Conservation (phyloP, 1,140 invertebrate genomes). For the Drosophila oshimai region DNA sequence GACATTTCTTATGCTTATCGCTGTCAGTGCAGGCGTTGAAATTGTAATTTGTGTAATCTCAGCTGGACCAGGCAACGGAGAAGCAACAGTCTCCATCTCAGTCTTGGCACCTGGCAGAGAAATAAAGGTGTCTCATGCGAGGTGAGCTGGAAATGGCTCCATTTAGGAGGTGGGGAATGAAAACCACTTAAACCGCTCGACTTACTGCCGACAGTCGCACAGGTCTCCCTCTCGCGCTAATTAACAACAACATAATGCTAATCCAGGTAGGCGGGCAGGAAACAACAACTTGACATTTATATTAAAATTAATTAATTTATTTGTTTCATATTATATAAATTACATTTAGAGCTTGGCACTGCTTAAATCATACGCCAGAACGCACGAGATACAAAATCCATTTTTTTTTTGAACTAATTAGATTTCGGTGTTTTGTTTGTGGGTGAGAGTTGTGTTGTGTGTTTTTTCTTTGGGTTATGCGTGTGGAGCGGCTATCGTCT, state of each 20-base stretch:
- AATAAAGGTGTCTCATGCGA: conserved; percentile 42
- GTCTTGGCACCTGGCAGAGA: conserved; percentile 12
- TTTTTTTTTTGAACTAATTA: conserved; percentile 66
- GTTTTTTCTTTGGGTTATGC: background rate
- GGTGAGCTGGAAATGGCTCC: conserved; percentile 35
- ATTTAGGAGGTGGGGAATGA: conserved; percentile 3
- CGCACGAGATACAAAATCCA: conserved; percentile 58
- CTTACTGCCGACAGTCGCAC: conserved; percentile 31
- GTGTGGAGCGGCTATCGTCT: conserved; percentile 58
- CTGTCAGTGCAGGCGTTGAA: conserved; percentile 76
- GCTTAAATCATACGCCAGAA: conserved; percentile 44
- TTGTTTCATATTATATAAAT: conserved; percentile 81
- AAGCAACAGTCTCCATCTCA: conserved; percentile 5
- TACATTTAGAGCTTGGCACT: conserved; percentile 64
- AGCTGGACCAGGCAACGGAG: conserved; percentile 49
- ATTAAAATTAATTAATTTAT: conserved; percentile 81
- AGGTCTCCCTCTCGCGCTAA: conserved; percentile 47
- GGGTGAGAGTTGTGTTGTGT: conserved; percentile 9
- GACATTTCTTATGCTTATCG: conserved; percentile 81
- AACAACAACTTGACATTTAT: conserved; percentile 54
- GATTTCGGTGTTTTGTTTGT: conserved; percentile 45
- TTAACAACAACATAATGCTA: conserved; percentile 69
- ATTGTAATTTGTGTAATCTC: conserved; percentile 81
- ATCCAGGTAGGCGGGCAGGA: conserved; percentile 25
- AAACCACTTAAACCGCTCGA: conserved; percentile 59